phyloP scores from a whole-genome alignment of 2,888 invertebrate species.

The Nezara viridula region DNA sequence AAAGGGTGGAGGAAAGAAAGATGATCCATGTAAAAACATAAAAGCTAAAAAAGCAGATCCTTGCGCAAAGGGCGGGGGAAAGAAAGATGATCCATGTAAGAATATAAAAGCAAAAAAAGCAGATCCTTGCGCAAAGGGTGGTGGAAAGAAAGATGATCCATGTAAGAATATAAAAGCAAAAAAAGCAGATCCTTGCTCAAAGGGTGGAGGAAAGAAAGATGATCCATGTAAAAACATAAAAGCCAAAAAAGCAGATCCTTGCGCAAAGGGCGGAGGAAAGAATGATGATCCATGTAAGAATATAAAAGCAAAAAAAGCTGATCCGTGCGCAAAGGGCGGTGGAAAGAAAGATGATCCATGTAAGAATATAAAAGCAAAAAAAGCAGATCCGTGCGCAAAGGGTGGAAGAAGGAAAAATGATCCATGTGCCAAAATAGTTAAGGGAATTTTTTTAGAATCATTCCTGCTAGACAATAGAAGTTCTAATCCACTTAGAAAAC shows the following conservation, averaged over 20 bases:
- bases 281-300: slow-evolving; percentile 50
- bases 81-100: slow-evolving; percentile 45
- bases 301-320: neutral
- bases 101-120: neutral
- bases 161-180: slow-evolving; percentile 35
- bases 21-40: slow-evolving; percentile 47
- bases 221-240: neutral
- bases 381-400: slow-evolving; percentile 25
- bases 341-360: slow-evolving; percentile 18
- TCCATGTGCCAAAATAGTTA: slow-evolving; percentile 35
- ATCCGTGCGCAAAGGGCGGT: slow-evolving; percentile 32
- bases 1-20: neutral
- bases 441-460: neutral
- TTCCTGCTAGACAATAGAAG: neutral
- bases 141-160: slow-evolving; percentile 17
- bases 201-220: neutral
- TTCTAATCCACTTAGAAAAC: neutral
- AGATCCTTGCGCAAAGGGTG: slow-evolving; percentile 31
- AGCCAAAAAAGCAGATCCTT: neutral
- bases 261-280: slow-evolving; percentile 1
- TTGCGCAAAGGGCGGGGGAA: neutral
- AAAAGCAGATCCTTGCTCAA: slow-evolving; percentile 20
- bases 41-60: slow-evolving; percentile 6
- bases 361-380: neutral
- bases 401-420: slow-evolving; percentile 30